A percentile compares a stretch with the other conserved stretches of the same genome.
These are phyloP conservation scores for Orchesellides sinensis DNA, from an alignment of 2,888 invertebrate genomes.

Conservation along the genomic window DNA sequence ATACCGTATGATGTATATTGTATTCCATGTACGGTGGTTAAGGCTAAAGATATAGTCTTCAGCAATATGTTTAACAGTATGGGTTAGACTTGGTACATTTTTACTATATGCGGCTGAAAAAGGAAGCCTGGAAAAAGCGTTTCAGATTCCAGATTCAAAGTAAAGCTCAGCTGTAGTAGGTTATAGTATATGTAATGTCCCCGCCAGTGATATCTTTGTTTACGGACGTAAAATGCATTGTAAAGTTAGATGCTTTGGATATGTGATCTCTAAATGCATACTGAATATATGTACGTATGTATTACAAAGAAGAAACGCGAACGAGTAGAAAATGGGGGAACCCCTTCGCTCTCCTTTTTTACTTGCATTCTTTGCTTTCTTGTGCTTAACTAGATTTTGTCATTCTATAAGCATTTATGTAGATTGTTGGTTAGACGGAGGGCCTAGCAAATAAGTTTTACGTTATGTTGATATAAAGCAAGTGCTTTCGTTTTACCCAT, in stretches of 20 bases:
- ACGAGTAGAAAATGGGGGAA: conserved; percentile 18
- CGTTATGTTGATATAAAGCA: too few species aligned
- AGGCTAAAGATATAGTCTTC: too few species aligned
- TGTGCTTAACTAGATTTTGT: not conserved
- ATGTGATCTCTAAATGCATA: not conserved
- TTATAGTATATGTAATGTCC: not conserved
- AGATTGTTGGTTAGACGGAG: not conserved
- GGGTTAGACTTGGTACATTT: too few species aligned
- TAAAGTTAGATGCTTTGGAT: not conserved
- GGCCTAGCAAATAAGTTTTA: not conserved
- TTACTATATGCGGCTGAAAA: not conserved
- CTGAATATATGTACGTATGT: not conserved
- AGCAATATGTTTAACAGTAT: not conserved
- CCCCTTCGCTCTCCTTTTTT: conserved; percentile 9
- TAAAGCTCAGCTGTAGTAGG: not conserved
- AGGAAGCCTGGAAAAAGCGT: conserved; percentile 15
- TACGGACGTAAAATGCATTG: not conserved
- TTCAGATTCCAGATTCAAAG: conserved; percentile 22
- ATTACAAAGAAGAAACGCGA: conserved; percentile 1
- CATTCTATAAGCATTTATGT: not conserved
- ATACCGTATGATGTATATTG: too few species aligned
- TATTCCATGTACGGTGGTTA: too few species aligned
- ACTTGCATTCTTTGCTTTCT: conserved; percentile 19
- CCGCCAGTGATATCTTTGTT: not conserved
- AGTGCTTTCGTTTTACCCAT: conserved; percentile 20